A percentile compares a stretch with the other conserved stretches of the same genome.
Evolutionary conservation across 2,888 invertebrate genomes (phyloP).

Genomic region (Trachelus stipa): DNA sequence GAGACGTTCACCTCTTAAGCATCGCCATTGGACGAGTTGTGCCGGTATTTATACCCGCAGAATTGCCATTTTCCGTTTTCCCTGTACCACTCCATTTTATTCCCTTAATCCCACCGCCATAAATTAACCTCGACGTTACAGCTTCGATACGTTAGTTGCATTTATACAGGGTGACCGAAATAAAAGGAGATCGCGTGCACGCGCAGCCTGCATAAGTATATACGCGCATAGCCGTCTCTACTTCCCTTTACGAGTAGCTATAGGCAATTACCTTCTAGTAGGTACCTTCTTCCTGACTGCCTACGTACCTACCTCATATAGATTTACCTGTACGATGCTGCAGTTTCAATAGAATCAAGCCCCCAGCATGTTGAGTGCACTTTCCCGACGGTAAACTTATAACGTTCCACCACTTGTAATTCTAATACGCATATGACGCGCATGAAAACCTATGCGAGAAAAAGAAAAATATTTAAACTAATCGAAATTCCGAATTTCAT

Average conservation of each 20-base stretch:
- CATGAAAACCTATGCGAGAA: neutral
- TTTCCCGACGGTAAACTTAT: neutral
- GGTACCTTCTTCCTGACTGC: neutral
- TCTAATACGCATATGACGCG: neutral
- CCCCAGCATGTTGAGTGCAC: neutral
- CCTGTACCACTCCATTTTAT: conserved; percentile 39
- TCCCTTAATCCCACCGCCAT: conserved; percentile 58
- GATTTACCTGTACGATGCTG: neutral
- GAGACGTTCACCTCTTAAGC: conserved; percentile 33
- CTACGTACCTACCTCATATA: neutral
- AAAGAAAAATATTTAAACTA: neutral
- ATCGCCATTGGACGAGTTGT: conserved; percentile 16
- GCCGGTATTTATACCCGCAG: conserved; percentile 49
- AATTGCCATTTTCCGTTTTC: conserved; percentile 57
- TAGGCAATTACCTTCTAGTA: neutral
- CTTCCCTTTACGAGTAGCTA: neutral
- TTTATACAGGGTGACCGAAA: conserved; percentile 41
- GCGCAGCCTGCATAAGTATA: conserved; percentile 6
- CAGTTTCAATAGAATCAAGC: neutral
- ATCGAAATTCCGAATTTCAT: neutral
- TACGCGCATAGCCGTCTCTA: neutral
- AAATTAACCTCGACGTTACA: conserved; percentile 53
- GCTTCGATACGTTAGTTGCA: conserved; percentile 56
- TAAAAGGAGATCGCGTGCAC: conserved; percentile 5
- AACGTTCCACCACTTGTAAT: neutral